Base-by-base conservation (phyloP, 1,140 invertebrate species). In the Aphaenogaster floridana region DNA sequence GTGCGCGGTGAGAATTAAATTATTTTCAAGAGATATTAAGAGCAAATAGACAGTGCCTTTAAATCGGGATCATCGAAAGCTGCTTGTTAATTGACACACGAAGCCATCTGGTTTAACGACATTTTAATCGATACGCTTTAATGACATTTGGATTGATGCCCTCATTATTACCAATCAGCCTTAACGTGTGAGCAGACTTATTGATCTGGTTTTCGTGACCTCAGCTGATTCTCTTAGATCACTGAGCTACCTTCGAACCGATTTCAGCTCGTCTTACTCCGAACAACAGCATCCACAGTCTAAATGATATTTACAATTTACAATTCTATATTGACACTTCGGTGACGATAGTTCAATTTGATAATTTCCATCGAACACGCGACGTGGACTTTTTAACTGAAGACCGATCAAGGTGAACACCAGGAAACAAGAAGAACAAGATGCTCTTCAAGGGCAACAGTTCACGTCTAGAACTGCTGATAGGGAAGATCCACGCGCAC, bases 371-470 rank as follows among this genome's bases (percentile, higher is more conserved):
- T n/a, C 6, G 15, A 28, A 45, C 15, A 28, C 15, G 39, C 42
- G 17, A 63, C 17, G 54, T 72, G 66, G 11, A 74, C 42, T 48
- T 13, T 4, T 36, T 48, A 66, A 28, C n/a, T 8, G 28, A 83
- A 54, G 28, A 50, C 0, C 42, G 9, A 74, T 83, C 39, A 7
- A 69, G 36, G 5, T 57, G 34, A 54, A 36, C 21, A 15, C 8
- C 8, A n/a, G 3, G 15, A 48, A 86, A 48, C 15, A 4, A 69
- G 1, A 69, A 54, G 59, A 39, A 28, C 91, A 94, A 93, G 90
- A 97, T 97, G 97, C 95, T 97, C 93, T 98, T 97, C 96, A 97
- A 97, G 93, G 97, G 97, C 85, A 98, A 98, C 94, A 98, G 97
- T 95, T 97, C 97, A 92, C 96, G 97, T 87, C 94, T 98, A 92